phyloP scores from a whole-genome alignment of 2,888 invertebrate genomes.

The Melieria omissa region DNA sequence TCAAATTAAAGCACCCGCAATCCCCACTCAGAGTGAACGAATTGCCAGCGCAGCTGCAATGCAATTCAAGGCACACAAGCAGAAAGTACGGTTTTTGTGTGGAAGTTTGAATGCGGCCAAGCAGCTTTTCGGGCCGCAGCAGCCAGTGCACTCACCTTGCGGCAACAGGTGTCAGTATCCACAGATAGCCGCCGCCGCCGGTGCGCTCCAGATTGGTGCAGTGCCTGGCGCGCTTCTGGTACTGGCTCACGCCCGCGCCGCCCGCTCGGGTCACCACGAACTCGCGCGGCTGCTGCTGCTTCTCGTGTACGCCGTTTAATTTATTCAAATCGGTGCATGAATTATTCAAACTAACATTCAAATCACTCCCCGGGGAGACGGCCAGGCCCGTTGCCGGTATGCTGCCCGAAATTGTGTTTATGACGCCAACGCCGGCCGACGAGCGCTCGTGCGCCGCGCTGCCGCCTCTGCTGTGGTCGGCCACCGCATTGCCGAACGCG shows the following conservation, averaged over 20 bases:
- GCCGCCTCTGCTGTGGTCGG: constrained; percentile 25
- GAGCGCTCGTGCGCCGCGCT: constrained; percentile 13
- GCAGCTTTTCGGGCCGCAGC: neutral
- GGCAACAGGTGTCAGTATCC: constrained; percentile 67
- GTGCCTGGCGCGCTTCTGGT: constrained; percentile 28
- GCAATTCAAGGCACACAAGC: too few relatives aligned
- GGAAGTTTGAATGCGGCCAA: too few relatives aligned
- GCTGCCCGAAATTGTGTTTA: constrained; percentile 63
- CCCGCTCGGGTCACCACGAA: constrained; percentile 21
- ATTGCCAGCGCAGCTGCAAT: too few relatives aligned
- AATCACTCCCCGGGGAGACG: constrained; percentile 51
- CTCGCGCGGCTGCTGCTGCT: constrained; percentile 39
- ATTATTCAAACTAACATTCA: constrained; percentile 53
- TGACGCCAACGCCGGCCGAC: constrained; percentile 45
- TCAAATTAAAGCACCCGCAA: too few relatives aligned
- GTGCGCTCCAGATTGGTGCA: constrained; percentile 34
- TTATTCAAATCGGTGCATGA: constrained; percentile 53
- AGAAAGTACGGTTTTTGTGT: too few relatives aligned
- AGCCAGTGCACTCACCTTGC: constrained; percentile 60
- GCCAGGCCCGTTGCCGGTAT: constrained; percentile 51
- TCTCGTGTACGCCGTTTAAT: constrained; percentile 43
- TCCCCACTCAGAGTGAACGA: too few relatives aligned
- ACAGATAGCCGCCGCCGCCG: constrained; percentile 58
- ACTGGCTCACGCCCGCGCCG: constrained; percentile 22
- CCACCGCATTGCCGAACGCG: constrained; percentile 35